Evolutionary conservation across 2,797 vertebrate species (phyloP), one percentile per base, ranked within the genome.

Genomic region (Sardinella longiceps): DNA sequence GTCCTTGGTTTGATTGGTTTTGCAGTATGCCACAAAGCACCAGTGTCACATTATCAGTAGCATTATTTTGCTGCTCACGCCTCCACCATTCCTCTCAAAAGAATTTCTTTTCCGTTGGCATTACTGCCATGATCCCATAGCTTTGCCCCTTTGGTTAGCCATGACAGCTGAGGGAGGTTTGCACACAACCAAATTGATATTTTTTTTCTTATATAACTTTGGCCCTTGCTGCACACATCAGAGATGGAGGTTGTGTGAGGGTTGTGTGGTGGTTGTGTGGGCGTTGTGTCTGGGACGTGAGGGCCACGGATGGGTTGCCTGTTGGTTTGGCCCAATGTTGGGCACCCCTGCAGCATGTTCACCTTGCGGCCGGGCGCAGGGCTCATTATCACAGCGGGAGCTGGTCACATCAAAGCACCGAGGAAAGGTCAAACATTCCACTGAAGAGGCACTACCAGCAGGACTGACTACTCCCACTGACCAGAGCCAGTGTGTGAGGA

Each of bases 381-480:
- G 93, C 95, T 97, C 94, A 96, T 95, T 96, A 96, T 94, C 94
- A 92, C 96, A 91, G 95, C 93, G 82, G 87, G 95, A 95, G 95
- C 94, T 94, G 95, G 93, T 94, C 94, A 96, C 96, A 97, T 97
- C 96, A 97, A 97, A 98, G 96, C 92, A 87, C 93, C 92, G 90
- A 87, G 90, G 94, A 97, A 97, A 97, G 96, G 96, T 96, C 96
- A 97, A 95, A 94, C 96, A 95, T 97, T 98, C 95, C 95, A 94
- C 92, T 94, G 93, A 93, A 92, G 92, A 92, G 94, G 93, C 93
- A 93, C 92, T 92, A 94, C 94, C 94, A 89, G 92, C 93, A 94
- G 92, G 90, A 84, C 92, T 88, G 86, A 87, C 89, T 86, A 90
- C 86, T 87, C 89, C 88, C 87, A 84, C 87, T 66, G 53, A 82